A percentile compares a stretch with the other conserved stretches of the same genome.
Conservation (phyloP, 2,797 vertebrate genomes). For the Leontocebus nigricollis region DNA sequence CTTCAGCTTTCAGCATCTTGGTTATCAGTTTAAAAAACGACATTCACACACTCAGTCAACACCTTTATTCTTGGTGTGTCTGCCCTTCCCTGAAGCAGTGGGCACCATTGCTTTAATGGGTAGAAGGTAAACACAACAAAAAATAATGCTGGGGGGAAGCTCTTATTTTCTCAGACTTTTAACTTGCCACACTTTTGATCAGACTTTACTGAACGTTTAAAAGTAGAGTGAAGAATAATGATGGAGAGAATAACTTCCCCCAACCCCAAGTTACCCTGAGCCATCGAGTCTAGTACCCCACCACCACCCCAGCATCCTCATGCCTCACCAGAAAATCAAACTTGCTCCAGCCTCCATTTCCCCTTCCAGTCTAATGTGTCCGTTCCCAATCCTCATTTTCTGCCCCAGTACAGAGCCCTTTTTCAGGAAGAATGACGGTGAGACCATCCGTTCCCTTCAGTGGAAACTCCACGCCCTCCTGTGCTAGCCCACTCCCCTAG, state of each 20-base stretch:
- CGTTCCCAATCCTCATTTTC: not conserved
- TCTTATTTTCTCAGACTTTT: not conserved
- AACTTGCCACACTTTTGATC: not conserved
- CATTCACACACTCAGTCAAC: not conserved
- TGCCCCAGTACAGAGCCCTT: no score
- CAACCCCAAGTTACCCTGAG: not conserved
- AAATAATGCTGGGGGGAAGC: accelerated
- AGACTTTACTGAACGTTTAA: not conserved
- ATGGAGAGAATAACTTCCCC: not conserved
- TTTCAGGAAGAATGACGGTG: not conserved
- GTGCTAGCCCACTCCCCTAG: accelerated
- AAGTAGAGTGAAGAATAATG: not conserved
- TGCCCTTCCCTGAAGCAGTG: not conserved
- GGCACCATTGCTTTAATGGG: not conserved
- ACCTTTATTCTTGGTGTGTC: not conserved
- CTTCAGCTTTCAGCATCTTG: not conserved
- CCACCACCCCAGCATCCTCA: not conserved
- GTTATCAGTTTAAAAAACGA: not conserved
- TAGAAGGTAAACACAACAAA: not conserved
- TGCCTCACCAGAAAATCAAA: not conserved
- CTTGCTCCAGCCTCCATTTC: no score
- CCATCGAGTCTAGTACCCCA: accelerated
- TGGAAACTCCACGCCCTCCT: not conserved
- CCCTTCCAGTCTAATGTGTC: not conserved
- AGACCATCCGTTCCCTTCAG: not conserved